Conservation (phyloP, 1,140 invertebrate genomes). For the Gonioctena quinquepunctata region DNA sequence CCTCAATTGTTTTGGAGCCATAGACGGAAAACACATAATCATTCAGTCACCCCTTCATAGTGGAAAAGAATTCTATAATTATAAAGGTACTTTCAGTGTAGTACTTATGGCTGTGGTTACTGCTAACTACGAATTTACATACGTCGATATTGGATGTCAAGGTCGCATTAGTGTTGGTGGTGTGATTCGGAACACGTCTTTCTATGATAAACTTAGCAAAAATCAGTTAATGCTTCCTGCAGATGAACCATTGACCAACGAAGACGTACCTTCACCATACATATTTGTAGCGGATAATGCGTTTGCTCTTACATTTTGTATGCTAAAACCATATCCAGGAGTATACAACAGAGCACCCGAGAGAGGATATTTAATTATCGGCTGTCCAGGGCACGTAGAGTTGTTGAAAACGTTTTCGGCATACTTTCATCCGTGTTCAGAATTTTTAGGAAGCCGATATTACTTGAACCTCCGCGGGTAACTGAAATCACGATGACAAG, state of each 20-base stretch:
- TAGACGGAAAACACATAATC: constrained; percentile 43
- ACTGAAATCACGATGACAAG: constrained; percentile 15
- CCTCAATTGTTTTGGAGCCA: constrained; percentile 35
- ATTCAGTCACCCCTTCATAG: constrained; percentile 32
- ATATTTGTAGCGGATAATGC: constrained; percentile 53
- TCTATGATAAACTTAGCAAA: constrained; percentile 36
- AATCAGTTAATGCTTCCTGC: constrained; percentile 39
- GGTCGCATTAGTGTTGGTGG: constrained; percentile 46
- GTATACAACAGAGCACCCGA: constrained; percentile 19
- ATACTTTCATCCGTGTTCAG: constrained; percentile 10
- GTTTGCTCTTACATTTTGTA: constrained; percentile 42
- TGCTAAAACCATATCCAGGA: constrained; percentile 49
- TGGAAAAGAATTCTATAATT: constrained; percentile 40
- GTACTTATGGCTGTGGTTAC: constrained; percentile 29
- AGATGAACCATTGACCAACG: constrained; percentile 30
- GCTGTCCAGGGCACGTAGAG: constrained; percentile 46
- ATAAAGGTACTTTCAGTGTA: constrained; percentile 35
- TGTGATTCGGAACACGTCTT: constrained; percentile 21
- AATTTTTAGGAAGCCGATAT: constrained; percentile 15
- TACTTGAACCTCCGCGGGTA: background rate
- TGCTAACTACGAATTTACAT: constrained; percentile 42
- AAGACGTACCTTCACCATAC: constrained; percentile 36
- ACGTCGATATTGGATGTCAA: constrained; percentile 50
- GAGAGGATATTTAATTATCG: constrained; percentile 56
- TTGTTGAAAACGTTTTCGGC: constrained; percentile 39